Evolutionary conservation across 2,888 invertebrate genomes (phyloP).

Genomic region (Drosophila neoperkinsi): DNA sequence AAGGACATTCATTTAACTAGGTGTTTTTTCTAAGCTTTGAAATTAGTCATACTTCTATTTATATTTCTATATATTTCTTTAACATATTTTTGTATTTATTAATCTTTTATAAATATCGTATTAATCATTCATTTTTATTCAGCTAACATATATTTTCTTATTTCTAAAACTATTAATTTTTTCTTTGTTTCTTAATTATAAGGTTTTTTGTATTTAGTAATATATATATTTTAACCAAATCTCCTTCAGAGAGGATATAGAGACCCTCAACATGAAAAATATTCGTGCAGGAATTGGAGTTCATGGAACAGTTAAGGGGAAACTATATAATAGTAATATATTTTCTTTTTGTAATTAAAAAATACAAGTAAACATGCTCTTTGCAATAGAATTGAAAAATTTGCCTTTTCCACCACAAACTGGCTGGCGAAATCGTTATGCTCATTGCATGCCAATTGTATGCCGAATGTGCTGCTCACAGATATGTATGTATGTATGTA

Average conservation of each 20-base stretch:
- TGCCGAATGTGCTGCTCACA: conserved; percentile 19
- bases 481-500: neutral
- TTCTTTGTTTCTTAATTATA: neutral
- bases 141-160: neutral
- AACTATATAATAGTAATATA: neutral
- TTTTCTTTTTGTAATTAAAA: neutral
- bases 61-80: neutral
- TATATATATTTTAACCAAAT: neutral
- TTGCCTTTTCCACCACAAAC: neutral
- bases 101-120: neutral
- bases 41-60: neutral
- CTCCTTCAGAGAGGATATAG: neutral
- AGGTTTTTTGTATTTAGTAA: neutral
- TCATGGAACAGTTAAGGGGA: neutral
- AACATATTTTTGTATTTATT: neutral
- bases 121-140: neutral
- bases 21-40: neutral
- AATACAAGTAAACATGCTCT: fast-evolving
- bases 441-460: conserved; percentile 25
- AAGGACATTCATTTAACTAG: neutral
- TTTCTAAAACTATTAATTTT: neutral
- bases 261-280: neutral
- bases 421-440: conserved; percentile 9
- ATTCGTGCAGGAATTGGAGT: neutral
- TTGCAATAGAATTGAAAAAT: neutral